Conservation (phyloP, 1,140 invertebrate genomes). For the Pentalonia nigronervosa region DNA sequence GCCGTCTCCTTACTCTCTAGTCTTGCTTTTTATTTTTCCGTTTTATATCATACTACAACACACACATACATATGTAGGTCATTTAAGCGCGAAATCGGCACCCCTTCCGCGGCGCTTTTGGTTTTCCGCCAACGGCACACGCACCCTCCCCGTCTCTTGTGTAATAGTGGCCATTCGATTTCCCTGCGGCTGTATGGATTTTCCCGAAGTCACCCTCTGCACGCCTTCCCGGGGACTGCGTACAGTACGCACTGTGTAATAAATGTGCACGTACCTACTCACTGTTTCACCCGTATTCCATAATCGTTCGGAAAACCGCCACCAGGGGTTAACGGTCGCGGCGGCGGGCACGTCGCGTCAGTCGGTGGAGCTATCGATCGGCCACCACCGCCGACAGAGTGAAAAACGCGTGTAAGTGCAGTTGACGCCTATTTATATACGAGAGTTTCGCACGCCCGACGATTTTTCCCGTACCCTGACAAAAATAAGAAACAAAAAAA, state of each 20-base stretch:
- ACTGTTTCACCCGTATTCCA: not conserved
- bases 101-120: not conserved
- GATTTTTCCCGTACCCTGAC: not conserved
- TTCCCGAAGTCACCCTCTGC: conserved; percentile 15
- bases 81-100: not conserved
- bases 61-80: not conserved
- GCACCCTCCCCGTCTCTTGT: not conserved
- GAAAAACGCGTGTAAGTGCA: conserved; percentile 39
- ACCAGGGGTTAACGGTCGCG: conserved; percentile 4
- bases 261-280: not conserved
- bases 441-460: not conserved
- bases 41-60: not conserved
- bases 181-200: conserved; percentile 33
- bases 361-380: conserved; percentile 33
- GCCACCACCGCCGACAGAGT: not conserved
- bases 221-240: not conserved
- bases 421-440: conserved; percentile 48
- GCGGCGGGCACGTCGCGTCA: not conserved
- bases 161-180: not conserved
- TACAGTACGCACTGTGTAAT: not conserved
- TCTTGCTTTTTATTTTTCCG: not conserved
- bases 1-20: not conserved
- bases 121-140: not conserved
- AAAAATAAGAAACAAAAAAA: not conserved
- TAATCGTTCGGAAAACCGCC: not conserved